Base-by-base conservation (phyloP, 2,888 invertebrate species). In the Habrosyne pyritoides region DNA sequence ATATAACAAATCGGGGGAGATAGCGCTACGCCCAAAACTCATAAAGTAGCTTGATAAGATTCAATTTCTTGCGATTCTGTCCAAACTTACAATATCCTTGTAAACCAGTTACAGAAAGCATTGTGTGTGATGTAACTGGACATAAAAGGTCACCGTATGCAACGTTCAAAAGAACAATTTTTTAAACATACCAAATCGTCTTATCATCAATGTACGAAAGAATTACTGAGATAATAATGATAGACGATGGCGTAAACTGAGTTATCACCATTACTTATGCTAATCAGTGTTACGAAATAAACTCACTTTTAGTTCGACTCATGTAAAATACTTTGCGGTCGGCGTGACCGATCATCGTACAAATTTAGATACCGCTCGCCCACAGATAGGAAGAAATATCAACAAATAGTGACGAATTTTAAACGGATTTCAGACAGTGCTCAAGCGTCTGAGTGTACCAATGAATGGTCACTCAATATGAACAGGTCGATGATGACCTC, bases 401-500 rank as follows among this genome's bases (percentile, higher is more conserved):
- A 76, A 79, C 69, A 75, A 74, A 67, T 57, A 62, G 61, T 61
- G 65, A 30, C 67, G 63, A 62, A 67, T 71, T 70, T 70, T 59
- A 56, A 57, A 64, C 60, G 63, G 55, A 63, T 47, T 60, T 57
- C 60, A 65, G 69, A 69, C 57, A 57, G 54, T 68, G 62, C 55
- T 66, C 57, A 63, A 68, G 64, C 66, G 57, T 60, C 54, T 57
- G 63, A 62, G 63, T 67, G 71, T 61, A 65, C 33, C 51, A 57
- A 54, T 55, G 59, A 66, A 74, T 73, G 71, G 69, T 65, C 66
- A 70, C 61, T 66, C 59, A 71, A 66, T 70, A 62, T 57, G 61
- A 66, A 62, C 66, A 66, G 66, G 69, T 73, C 65, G 61, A 54
- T 58, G 75, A 79, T 86, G 85, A 85, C 74, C 78, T 86, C 83